Percentiles rank a stretch among this genome's conserved stretches.
Conservation (phyloP, 2,888 invertebrate genomes). For the Agrochola macilenta region DNA sequence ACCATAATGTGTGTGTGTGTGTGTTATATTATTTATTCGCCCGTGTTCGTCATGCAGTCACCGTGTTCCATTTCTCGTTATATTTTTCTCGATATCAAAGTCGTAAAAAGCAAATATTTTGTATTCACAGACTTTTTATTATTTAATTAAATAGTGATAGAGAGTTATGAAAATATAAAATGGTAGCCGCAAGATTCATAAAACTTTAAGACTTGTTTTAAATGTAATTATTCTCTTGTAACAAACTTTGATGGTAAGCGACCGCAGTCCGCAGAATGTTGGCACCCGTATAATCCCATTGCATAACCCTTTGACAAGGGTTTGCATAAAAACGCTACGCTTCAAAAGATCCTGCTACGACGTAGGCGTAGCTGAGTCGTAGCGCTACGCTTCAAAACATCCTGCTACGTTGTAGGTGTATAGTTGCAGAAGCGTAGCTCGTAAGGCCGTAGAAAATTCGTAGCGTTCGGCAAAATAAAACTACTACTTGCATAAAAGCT, state of each 20-base stretch:
- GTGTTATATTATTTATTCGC: slow-evolving; percentile 15
- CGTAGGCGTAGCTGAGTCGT: slow-evolving; percentile 1
- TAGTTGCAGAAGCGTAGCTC: background rate
- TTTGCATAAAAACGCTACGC: background rate
- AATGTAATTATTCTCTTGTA: background rate
- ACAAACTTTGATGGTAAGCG: background rate
- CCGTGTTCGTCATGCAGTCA: slow-evolving; percentile 25
- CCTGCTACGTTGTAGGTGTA: slow-evolving; percentile 28
- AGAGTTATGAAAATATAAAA: slow-evolving; percentile 28
- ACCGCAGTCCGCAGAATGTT: too few species aligned
- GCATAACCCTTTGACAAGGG: too few species aligned
- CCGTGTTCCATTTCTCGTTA: slow-evolving; percentile 44
- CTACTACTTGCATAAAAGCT: background rate
- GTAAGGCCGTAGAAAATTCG: slow-evolving; percentile 4
- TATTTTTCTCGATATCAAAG: slow-evolving; percentile 11
- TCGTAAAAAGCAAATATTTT: slow-evolving; percentile 32
- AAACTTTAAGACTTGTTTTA: slow-evolving; percentile 5
- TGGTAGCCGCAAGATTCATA: background rate
- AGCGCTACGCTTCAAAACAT: slow-evolving; percentile 5
- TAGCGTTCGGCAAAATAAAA: background rate
- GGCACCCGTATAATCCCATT: too few species aligned
- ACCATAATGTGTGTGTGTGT: too few species aligned
- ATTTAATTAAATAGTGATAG: slow-evolving; percentile 9
- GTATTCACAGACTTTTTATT: slow-evolving; percentile 14
- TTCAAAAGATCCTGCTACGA: slow-evolving; percentile 22